Percentiles rank a stretch among this genome's conserved stretches.
phyloP scores from a whole-genome alignment of 2,113 vertebrate genomes.

The Callaeas wilsoni region DNA sequence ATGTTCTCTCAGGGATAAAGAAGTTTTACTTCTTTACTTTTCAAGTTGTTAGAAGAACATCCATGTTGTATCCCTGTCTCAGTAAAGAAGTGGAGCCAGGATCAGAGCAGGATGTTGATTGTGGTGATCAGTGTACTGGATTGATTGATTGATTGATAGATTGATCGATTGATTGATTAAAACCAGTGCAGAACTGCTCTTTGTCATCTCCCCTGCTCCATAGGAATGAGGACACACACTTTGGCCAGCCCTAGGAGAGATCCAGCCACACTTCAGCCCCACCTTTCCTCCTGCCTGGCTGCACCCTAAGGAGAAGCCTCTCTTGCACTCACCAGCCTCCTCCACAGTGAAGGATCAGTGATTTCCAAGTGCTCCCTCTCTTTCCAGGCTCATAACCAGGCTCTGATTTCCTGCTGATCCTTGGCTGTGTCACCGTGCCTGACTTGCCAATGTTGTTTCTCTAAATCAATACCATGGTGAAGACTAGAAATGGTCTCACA shows the following conservation, averaged over 20 bases:
- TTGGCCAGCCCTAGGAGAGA: not conserved
- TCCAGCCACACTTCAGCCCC: not conserved
- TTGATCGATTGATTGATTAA: not conserved
- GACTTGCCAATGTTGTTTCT: not conserved
- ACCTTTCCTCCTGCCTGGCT: not conserved
- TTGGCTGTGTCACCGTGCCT: not conserved
- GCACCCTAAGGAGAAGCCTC: not conserved
- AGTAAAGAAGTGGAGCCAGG: not conserved
- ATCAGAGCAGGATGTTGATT: not conserved
- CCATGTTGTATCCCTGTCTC: not conserved
- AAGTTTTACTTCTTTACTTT: too few species aligned
- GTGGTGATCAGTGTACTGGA: not conserved
- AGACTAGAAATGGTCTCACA: not conserved
- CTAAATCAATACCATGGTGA: not conserved
- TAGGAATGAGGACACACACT: not conserved
- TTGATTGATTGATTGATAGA: not conserved
- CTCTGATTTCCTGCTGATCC: not conserved
- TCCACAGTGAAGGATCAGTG: not conserved
- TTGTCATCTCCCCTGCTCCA: not conserved
- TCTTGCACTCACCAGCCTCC: not conserved
- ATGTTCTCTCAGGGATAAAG: not conserved
- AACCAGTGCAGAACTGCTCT: not conserved
- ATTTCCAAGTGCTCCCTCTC: not conserved
- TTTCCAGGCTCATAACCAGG: not conserved
- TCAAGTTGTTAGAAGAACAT: not conserved